phyloP scores from a whole-genome alignment of 2,113 vertebrate species.

The Scopus umbretta region DNA sequence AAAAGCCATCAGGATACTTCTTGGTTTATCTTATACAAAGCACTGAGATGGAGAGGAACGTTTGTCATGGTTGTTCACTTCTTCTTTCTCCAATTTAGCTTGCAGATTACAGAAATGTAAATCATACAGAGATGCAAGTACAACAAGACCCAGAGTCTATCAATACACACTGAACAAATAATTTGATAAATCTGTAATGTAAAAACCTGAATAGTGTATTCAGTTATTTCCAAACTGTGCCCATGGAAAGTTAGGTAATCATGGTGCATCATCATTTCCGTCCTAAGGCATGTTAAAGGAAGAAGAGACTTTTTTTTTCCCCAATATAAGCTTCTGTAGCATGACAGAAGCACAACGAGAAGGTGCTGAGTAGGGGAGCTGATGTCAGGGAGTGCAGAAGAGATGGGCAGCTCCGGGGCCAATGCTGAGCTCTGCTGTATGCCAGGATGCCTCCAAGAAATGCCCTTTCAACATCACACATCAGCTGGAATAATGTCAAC shows the following conservation, averaged over 20 bases:
- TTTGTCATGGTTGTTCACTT: constrained; percentile 34
- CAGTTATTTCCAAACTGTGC: neutral
- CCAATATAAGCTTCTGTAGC: neutral
- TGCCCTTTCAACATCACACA: neutral
- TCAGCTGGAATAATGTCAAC: neutral
- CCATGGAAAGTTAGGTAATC: neutral
- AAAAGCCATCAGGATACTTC: constrained; percentile 35
- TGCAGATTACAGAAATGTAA: constrained; percentile 36
- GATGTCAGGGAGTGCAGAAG: neutral
- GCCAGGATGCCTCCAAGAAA: neutral
- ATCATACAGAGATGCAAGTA: constrained; percentile 38
- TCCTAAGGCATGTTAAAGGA: neutral
- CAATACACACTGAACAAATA: neutral
- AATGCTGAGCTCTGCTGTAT: neutral
- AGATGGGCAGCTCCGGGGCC: rapidly evolving
- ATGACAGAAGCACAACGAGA: neutral
- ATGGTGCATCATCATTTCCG: neutral
- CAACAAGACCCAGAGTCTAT: neutral
- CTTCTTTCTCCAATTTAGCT: constrained; percentile 19
- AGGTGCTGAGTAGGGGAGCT: neutral
- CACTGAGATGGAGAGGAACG: neutral
- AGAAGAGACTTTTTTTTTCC: neutral
- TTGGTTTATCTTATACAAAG: constrained; percentile 41
- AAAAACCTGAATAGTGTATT: neutral
- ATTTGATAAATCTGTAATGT: neutral